These are phyloP conservation scores for Sternotherus odoratus DNA, from an alignment of 2,797 vertebrate species.

Conservation along the genomic window DNA sequence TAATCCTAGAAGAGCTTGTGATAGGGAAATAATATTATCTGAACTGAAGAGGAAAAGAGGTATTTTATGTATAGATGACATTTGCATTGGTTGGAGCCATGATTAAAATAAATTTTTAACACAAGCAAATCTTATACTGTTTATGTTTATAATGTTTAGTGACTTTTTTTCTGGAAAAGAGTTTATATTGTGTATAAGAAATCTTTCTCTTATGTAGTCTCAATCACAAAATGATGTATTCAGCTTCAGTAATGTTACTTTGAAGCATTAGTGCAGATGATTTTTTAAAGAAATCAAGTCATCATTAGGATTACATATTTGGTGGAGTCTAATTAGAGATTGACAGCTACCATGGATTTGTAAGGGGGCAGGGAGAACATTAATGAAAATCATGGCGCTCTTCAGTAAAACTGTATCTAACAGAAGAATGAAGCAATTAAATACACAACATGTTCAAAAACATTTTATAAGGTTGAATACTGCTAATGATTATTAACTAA, in stretches of 20 bases:
- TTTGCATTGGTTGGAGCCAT: conserved; percentile 12
- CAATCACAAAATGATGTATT: neutral
- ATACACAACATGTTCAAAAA: neutral
- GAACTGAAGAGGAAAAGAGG: conserved; percentile 20
- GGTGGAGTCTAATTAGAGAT: neutral
- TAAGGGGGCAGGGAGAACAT: neutral
- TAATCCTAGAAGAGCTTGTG: conserved; percentile 39
- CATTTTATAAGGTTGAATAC: neutral
- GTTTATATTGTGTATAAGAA: neutral
- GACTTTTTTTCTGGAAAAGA: neutral
- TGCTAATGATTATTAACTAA: neutral
- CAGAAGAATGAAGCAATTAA: neutral
- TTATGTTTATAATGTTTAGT: neutral
- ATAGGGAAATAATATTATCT: conserved; percentile 32
- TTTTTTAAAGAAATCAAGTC: neutral
- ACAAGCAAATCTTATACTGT: neutral
- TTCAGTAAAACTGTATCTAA: neutral
- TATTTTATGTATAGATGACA: conserved; percentile 1
- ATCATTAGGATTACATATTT: neutral
- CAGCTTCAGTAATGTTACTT: neutral
- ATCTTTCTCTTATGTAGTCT: neutral
- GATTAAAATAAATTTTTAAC: neutral
- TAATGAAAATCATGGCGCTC: neutral
- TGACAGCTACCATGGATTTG: neutral
- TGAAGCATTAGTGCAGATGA: neutral